Percentiles rank a stretch among this genome's conserved stretches.
phyloP scores from a whole-genome alignment of 1,140 invertebrate species.

The Tetragonula clypearis region DNA sequence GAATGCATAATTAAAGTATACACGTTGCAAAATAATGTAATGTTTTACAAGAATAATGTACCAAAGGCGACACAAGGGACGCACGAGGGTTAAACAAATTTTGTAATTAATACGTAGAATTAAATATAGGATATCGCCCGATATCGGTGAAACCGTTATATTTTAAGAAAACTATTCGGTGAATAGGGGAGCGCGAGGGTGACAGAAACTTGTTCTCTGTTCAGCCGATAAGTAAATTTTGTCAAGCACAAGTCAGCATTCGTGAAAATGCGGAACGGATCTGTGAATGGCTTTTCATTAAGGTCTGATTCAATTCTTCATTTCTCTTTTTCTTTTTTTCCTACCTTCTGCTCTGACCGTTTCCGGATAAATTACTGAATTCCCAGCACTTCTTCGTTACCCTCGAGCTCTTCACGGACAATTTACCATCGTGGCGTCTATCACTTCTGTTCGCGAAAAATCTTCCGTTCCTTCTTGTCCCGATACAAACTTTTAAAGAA shows the following conservation, averaged over 20 bases:
- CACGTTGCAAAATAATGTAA: no score
- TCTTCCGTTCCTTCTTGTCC: slow-evolving; percentile 50
- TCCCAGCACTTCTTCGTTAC: slow-evolving; percentile 64
- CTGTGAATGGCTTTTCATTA: slow-evolving; percentile 71
- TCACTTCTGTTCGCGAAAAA: slow-evolving; percentile 61
- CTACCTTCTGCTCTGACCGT: slow-evolving; percentile 41
- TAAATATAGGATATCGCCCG: not conserved
- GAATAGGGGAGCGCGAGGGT: not conserved
- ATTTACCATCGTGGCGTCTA: slow-evolving; percentile 72
- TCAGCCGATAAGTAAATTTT: slow-evolving; percentile 56
- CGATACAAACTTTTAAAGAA: slow-evolving; percentile 81
- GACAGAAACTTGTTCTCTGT: not conserved
- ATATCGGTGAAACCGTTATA: not conserved
- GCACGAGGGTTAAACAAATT: no score
- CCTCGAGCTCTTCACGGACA: slow-evolving; percentile 72
- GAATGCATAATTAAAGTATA: no score
- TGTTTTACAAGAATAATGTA: no score
- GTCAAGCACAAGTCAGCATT: slow-evolving; percentile 34
- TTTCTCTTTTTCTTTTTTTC: slow-evolving; percentile 25
- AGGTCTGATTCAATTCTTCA: slow-evolving; percentile 69
- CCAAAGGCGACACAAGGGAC: no score
- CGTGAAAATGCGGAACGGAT: slow-evolving; percentile 48
- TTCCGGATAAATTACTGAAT: slow-evolving; percentile 76
- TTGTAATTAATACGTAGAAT: slow-evolving; percentile 6
- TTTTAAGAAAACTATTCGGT: not conserved